phyloP scores from a whole-genome alignment of 2,797 vertebrate genomes.

The Sitta carolinensis region DNA sequence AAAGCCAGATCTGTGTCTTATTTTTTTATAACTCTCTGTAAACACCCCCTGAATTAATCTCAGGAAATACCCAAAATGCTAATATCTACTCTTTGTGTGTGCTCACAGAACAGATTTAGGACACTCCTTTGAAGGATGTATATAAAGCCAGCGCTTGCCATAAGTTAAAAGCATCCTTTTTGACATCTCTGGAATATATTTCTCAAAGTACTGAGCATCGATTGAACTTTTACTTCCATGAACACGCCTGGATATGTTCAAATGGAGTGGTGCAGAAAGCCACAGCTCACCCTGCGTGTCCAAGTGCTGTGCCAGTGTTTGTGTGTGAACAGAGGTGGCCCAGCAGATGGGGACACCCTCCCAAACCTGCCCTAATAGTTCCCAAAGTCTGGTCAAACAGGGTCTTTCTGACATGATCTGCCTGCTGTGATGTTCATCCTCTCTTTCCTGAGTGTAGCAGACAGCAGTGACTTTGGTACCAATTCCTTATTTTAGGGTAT shows the following conservation, averaged over 20 bases:
- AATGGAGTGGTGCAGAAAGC: not conserved
- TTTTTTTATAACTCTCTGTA: conserved; percentile 3
- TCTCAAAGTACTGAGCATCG: not conserved
- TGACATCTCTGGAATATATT: not conserved
- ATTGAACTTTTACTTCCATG: not conserved
- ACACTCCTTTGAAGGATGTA: not conserved
- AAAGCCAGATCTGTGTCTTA: not conserved
- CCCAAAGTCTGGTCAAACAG: not conserved
- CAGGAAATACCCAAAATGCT: conserved; percentile 18
- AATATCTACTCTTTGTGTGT: not conserved
- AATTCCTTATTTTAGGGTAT: not conserved
- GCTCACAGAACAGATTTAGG: conserved; percentile 16
- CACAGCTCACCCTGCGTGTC: not conserved
- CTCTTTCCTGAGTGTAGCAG: not conserved
- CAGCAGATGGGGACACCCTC: not conserved
- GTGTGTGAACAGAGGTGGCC: not conserved
- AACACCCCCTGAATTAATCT: not conserved
- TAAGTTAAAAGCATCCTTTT: not conserved
- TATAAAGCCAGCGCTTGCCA: not conserved
- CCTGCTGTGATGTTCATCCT: not conserved
- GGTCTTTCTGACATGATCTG: not conserved
- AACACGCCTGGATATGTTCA: not conserved
- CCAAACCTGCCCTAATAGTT: not conserved
- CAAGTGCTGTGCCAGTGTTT: not conserved
- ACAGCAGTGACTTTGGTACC: not conserved